A percentile compares a stretch with the other conserved stretches of the same genome.
Conservation (phyloP, 2,113 vertebrate species). For the Atherinomorus stipes region DNA sequence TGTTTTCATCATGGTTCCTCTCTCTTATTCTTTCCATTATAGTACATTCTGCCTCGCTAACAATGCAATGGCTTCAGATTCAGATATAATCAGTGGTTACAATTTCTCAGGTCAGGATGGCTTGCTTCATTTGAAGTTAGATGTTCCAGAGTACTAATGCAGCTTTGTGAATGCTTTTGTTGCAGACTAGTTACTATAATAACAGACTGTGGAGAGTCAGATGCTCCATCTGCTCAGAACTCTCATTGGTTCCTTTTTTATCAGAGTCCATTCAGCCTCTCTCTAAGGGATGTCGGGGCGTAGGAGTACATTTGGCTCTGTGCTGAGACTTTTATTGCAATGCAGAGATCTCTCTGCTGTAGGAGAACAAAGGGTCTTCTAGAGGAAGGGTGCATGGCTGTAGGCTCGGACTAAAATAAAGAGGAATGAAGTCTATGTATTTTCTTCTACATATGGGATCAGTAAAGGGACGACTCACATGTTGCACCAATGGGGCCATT, state of each 20-base stretch:
- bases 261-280: conserved; percentile 67
- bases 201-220: conserved; percentile 60
- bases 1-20: conserved; percentile 10
- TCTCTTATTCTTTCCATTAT: conserved; percentile 39
- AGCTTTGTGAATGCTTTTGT: conserved; percentile 68
- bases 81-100: conserved; percentile 71
- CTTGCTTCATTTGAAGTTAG: conserved; percentile 68
- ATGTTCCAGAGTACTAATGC: conserved; percentile 67
- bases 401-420: conserved; percentile 51
- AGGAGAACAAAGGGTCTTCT: conserved; percentile 64
- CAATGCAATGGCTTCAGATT: conserved; percentile 39
- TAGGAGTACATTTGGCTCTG: conserved; percentile 71
- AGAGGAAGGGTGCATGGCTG: conserved; percentile 34
- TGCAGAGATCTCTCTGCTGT: conserved; percentile 64
- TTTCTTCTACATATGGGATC: conserved; percentile 35
- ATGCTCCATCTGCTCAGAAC: conserved; percentile 62
- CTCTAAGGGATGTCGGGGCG: conserved; percentile 60
- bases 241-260: conserved; percentile 70
- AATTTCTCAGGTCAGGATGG: conserved; percentile 53
- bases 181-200: conserved; percentile 62
- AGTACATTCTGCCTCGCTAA: conserved; percentile 36
- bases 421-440: conserved; percentile 17
- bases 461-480: conserved; percentile 13
- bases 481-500: conserved; percentile 28
- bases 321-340: conserved; percentile 70